A percentile compares a stretch with the other conserved stretches of the same genome.
These are phyloP conservation scores for Acanthurus tractus DNA, from an alignment of 2,797 vertebrate genomes.

Conservation along the genomic window DNA sequence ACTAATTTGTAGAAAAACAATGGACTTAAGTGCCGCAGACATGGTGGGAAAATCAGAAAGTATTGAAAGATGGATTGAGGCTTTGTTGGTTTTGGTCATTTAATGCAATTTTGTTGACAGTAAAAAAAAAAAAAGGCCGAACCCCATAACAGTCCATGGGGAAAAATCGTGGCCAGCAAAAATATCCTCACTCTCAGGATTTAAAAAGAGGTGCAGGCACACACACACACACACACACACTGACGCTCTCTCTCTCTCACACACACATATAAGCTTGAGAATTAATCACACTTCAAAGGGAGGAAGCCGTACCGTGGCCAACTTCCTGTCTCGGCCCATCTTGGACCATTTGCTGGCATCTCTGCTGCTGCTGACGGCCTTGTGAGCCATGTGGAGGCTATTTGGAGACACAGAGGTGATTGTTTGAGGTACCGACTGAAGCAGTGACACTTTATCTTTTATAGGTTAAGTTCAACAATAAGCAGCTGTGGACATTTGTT, in stretches of 20 bases:
- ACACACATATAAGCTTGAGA: conserved; percentile 27
- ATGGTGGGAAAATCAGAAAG: not conserved
- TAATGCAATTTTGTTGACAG: not conserved
- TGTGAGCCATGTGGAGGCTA: conserved; percentile 72
- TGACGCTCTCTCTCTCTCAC: conserved; percentile 2
- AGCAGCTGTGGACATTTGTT: conserved; percentile 20
- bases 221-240: conserved; percentile 8
- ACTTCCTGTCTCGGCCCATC: conserved; percentile 69
- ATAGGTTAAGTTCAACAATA: conserved; percentile 39
- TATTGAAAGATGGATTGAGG: not conserved
- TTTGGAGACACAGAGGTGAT: conserved; percentile 68
- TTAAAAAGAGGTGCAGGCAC: not conserved
- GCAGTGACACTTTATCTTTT: conserved; percentile 46
- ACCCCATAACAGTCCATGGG: not conserved
- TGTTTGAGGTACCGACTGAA: conserved; percentile 42
- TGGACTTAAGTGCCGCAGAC: not conserved
- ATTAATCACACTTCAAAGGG: conserved; percentile 77
- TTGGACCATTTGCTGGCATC: conserved; percentile 77
- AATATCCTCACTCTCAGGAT: not conserved
- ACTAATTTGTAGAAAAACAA: not conserved
- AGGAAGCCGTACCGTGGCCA: conserved; percentile 60
- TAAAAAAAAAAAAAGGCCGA: not conserved
- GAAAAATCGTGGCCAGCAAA: not conserved
- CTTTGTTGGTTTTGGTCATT: not conserved
- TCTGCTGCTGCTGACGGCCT: conserved; percentile 58